A percentile compares a stretch with the other conserved stretches of the same genome.
phyloP scores from a whole-genome alignment of 1,140 invertebrate species.

The Drosophila ironensis region DNA sequence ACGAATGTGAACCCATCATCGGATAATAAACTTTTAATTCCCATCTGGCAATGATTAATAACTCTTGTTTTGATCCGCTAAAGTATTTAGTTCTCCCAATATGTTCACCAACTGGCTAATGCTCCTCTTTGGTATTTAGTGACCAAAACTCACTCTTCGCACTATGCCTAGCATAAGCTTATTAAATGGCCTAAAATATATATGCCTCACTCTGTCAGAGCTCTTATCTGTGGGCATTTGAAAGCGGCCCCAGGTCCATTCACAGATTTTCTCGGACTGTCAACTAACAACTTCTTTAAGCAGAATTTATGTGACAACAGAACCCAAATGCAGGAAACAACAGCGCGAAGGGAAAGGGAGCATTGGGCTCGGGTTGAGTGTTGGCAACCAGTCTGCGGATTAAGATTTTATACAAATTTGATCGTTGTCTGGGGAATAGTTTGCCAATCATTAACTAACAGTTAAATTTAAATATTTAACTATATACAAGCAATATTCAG shows the following conservation, averaged over 20 bases:
- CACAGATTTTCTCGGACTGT: conserved; percentile 53
- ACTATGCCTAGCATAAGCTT: conserved; percentile 20
- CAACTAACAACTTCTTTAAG: conserved; percentile 73
- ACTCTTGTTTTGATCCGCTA: conserved; percentile 6
- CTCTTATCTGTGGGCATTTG: conserved; percentile 3
- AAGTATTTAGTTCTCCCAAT: conserved; percentile 4
- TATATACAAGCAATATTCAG: conserved; percentile 9
- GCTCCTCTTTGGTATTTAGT: not conserved
- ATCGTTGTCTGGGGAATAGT: conserved; percentile 55
- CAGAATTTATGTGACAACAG: conserved; percentile 60
- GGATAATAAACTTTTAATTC: not conserved
- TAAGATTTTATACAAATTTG: conserved; percentile 67
- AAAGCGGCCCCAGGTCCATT: conserved; percentile 47
- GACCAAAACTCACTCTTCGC: not conserved
- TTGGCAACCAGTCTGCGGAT: conserved; percentile 63
- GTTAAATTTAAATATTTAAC: conserved; percentile 71
- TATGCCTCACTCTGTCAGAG: not conserved
- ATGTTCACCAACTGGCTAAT: conserved; percentile 17
- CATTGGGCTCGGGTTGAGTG: conserved; percentile 11
- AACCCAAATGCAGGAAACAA: conserved; percentile 17
- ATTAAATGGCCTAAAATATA: conserved; percentile 21
- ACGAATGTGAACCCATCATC: no score
- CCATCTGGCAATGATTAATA: not conserved
- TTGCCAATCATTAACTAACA: conserved; percentile 70
- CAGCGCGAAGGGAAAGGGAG: conserved; percentile 28